Evolutionary conservation across 2,113 vertebrate genomes (phyloP).

Genomic region (Tylochromis polylepis): DNA sequence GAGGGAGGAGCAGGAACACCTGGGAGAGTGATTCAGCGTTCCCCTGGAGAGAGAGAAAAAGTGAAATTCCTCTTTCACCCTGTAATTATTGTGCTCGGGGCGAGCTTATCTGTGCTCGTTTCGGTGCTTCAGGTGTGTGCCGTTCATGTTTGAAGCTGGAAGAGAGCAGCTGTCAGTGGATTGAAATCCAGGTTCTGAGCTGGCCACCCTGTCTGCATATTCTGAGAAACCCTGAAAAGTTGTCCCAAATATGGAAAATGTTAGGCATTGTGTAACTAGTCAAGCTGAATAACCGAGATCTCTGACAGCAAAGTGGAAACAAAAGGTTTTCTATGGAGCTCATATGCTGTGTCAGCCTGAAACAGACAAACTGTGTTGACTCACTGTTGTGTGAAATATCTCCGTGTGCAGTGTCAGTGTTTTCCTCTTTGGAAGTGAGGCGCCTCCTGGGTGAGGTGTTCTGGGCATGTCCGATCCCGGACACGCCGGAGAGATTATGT

Average conservation of each 20-base stretch:
- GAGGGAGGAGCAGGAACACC: constrained; percentile 30
- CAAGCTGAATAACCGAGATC: neutral
- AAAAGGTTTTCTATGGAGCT: neutral
- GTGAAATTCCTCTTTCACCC: neutral
- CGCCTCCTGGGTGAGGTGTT: neutral
- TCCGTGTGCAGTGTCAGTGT: neutral
- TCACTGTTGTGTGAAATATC: neutral
- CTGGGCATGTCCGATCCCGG: neutral
- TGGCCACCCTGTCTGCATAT: neutral
- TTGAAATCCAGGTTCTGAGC: neutral
- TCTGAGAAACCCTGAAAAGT: neutral
- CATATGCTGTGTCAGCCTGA: neutral
- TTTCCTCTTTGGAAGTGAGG: neutral
- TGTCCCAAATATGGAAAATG: neutral
- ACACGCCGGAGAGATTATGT: neutral
- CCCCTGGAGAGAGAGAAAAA: neutral
- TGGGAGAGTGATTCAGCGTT: constrained; percentile 34
- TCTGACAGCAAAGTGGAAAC: neutral
- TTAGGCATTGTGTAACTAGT: neutral
- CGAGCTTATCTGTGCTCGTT: neutral
- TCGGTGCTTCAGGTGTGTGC: neutral
- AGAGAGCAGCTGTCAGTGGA: neutral
- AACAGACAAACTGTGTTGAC: neutral
- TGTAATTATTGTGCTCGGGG: neutral
- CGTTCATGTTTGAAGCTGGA: neutral